Evolutionary conservation across 2,797 vertebrate genomes (phyloP).

Genomic region (Pyrocephalus nanus): DNA sequence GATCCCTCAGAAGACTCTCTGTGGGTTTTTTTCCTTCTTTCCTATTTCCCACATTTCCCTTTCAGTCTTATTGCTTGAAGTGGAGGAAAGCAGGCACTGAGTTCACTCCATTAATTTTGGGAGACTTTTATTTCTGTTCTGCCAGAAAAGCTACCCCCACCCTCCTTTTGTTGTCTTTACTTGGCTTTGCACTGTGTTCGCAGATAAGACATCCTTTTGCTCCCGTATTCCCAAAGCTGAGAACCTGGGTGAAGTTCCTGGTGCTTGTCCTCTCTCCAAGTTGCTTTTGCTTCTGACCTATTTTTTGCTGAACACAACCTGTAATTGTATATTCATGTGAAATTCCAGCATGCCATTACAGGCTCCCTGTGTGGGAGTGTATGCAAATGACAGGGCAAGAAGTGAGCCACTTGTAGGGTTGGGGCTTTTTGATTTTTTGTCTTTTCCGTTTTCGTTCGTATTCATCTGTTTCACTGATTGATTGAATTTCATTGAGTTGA

Average conservation of each 20-base stretch:
- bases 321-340: constrained; percentile 40
- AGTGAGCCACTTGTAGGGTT: background rate
- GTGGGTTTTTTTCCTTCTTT: background rate
- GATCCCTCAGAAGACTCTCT: background rate
- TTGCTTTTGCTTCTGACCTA: background rate
- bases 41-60: background rate
- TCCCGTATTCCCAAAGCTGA: fast-evolving
- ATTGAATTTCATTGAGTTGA: background rate
- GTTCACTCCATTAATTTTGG: background rate
- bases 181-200: background rate
- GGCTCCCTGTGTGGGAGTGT: background rate
- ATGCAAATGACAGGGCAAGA: constrained; percentile 19
- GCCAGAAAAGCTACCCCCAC: background rate
- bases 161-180: background rate
- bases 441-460: background rate
- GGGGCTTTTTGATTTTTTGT: background rate
- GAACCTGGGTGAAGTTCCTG: background rate
- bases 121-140: background rate
- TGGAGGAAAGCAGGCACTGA: background rate
- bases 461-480: background rate
- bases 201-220: background rate
- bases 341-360: background rate
- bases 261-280: background rate
- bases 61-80: background rate
- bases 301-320: constrained; percentile 10